Conservation (phyloP, 2,888 invertebrate genomes). For the Galerucella calmariensis region DNA sequence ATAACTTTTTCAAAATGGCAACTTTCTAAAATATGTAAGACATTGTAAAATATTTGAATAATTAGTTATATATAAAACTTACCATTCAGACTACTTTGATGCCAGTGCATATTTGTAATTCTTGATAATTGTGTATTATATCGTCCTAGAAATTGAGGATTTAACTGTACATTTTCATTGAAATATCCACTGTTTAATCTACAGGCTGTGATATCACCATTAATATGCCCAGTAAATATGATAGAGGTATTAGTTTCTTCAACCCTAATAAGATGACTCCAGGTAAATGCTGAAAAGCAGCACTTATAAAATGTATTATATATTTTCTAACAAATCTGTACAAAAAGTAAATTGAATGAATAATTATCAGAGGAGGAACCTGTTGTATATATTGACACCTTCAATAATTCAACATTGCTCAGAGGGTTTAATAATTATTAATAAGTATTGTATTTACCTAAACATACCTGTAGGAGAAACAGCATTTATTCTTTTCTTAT, state of each 20-base stretch:
- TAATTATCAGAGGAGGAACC: no score
- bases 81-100: constrained; percentile 50
- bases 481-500: constrained; percentile 52
- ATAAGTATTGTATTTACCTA: no score
- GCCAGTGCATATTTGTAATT: constrained; percentile 56
- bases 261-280: constrained; percentile 55
- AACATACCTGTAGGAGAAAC: constrained; percentile 54
- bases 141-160: constrained; percentile 51
- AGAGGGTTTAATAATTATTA: no score
- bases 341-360: no score
- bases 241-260: constrained; percentile 48
- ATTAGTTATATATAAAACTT: constrained; percentile 15
- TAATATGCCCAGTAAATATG: constrained; percentile 57
- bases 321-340: neutral
- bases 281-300: constrained; percentile 57
- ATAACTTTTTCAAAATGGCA: neutral
- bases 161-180: constrained; percentile 43
- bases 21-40: no score
- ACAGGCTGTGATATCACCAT: constrained; percentile 58
- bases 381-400: no score
- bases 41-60: no score
- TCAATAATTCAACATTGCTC: no score
- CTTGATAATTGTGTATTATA: constrained; percentile 50
- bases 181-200: constrained; percentile 49
- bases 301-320: neutral